phyloP scores from a whole-genome alignment of 2,797 vertebrate genomes.

The Acipenser transmontanus region DNA sequence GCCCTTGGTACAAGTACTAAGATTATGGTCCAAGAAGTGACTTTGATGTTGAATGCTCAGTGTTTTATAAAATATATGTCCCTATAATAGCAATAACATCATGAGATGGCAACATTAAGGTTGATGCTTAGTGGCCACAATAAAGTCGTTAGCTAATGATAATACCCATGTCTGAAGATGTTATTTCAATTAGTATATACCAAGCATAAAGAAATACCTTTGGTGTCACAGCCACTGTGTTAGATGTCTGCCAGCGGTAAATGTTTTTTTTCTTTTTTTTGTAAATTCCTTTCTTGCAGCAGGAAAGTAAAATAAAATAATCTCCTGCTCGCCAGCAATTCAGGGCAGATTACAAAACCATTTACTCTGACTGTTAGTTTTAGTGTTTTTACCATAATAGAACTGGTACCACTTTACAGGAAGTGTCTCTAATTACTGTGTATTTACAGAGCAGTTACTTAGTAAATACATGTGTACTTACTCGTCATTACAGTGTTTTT shows the following conservation, averaged over 20 bases:
- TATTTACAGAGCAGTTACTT: too few relatives aligned
- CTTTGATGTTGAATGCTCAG: not conserved
- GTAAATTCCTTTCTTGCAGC: not conserved
- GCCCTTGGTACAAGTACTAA: too few relatives aligned
- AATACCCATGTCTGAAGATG: not conserved
- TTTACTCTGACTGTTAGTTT: not conserved
- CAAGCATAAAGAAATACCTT: not conserved
- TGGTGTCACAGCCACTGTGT: not conserved
- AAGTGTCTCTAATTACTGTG: too few relatives aligned
- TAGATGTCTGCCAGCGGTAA: not conserved
- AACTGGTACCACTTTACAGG: too few relatives aligned
- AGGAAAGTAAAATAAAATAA: not conserved
- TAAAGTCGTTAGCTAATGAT: not conserved
- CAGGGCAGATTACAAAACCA: not conserved
- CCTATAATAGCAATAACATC: too few relatives aligned
- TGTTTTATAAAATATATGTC: not conserved
- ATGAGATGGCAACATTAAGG: too few relatives aligned
- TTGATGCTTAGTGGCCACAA: constrained; percentile 1
- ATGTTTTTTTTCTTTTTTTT: not conserved
- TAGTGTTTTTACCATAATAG: not conserved
- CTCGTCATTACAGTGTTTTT: too few relatives aligned
- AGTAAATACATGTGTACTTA: too few relatives aligned
- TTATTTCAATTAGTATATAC: not conserved
- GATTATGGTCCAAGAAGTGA: too few relatives aligned
- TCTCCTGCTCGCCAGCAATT: not conserved